phyloP scores from a whole-genome alignment of 2,888 invertebrate genomes.

The Agonopterix heracliana region DNA sequence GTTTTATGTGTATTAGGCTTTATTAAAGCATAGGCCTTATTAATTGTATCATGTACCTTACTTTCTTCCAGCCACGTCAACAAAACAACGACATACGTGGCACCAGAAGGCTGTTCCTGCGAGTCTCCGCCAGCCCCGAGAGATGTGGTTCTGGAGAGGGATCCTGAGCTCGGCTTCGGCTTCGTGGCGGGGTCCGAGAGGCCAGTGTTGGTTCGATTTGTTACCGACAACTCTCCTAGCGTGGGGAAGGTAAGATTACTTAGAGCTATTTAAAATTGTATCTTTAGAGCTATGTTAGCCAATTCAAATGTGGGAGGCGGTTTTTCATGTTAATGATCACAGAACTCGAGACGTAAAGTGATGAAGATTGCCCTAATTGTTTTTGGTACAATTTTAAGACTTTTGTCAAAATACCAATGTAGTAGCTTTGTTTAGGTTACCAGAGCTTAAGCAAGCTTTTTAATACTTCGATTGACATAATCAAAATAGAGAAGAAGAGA shows the following conservation, averaged over 20 bases:
- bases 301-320: background rate
- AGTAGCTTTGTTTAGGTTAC: no score
- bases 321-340: no score
- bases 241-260: conserved; percentile 80
- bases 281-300: background rate
- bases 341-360: no score
- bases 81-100: conserved; percentile 94
- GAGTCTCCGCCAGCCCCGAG: conserved; percentile 89
- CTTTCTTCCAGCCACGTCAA: conserved; percentile 87
- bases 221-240: conserved; percentile 93
- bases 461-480: no score
- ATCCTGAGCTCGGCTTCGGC: conserved; percentile 90
- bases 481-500: no score
- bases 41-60: no score
- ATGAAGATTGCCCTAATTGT: no score
- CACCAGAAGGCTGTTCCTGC: conserved; percentile 80
- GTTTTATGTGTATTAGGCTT: no score
- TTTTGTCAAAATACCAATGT: no score
- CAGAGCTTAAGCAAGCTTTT: no score
- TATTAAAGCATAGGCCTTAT: no score
- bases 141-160: conserved; percentile 83
- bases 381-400: no score
- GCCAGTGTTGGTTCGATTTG: conserved; percentile 93
- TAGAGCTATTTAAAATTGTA: background rate
- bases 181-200: conserved; percentile 97